Base-by-base conservation (phyloP, 2,888 invertebrate species). In the Chromoteleia sp. region DNA sequence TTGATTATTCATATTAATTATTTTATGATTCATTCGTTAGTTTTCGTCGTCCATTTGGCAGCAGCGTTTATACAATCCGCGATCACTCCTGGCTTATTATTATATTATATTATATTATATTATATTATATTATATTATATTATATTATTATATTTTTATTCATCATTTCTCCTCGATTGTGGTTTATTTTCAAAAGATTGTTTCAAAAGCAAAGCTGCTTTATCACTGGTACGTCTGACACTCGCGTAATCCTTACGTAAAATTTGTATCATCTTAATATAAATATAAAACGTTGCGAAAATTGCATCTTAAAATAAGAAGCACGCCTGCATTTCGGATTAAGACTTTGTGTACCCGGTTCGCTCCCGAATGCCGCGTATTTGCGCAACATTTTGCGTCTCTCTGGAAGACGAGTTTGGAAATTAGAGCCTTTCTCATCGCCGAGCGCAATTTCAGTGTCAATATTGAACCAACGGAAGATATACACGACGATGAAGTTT, bases 371-470 rank as follows among this genome's bases (percentile, higher is more conserved):
- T 68, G 68, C 39, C 25, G 50, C 54, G 63, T 89, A 88, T 89
- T 89, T 89, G 85, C 87, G 86, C 87, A 86, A 81, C 87, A 86
- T 87, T n/a, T n/a, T n/a, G n/a, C n/a, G n/a, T n/a, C n/a, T n/a
- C 86, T 84, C 83, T 77, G 65, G 84, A 83, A 84, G 84, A 86
- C 84, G 85, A 87, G 84, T 86, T 86, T 85, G 88, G 85, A 88
- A 89, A 89, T 89, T 89, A 88, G 87, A 89, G 86, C 87, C 84
- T 85, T 86, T 87, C 87, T 84, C 83, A 85, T 84, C 83, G 78
- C 77, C 83, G 71, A 65, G 85, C 85, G 85, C 86, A 85, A 86
- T 86, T 86, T 84, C 82, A 86, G 82, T 86, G 89, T 88, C 88
- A 89, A 89, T 89, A 89, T 89, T 89, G 86, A 87, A 86, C 45